phyloP scores from a whole-genome alignment of 1,140 invertebrate species.

The Drosophila parvula region DNA sequence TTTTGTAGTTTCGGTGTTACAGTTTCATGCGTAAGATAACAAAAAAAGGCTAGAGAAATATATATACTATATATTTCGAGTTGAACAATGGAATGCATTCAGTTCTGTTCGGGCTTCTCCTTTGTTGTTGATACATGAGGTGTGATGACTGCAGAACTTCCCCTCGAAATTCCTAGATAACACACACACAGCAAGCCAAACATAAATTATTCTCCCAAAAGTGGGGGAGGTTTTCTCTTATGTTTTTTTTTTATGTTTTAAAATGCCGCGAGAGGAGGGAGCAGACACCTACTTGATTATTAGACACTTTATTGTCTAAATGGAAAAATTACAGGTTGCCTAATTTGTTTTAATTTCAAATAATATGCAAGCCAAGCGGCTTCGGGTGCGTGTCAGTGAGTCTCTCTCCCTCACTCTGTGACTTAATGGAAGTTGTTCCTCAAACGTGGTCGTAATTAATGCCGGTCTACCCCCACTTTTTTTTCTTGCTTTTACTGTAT shows the following conservation, averaged over 20 bases:
- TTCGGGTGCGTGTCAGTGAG: conserved; percentile 38
- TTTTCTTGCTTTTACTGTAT: neutral
- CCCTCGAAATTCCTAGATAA: conserved; percentile 43
- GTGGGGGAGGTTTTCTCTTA: conserved; percentile 15
- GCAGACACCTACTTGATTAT: conserved; percentile 81
- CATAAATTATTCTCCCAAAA: conserved; percentile 57
- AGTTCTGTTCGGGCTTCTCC: conserved; percentile 53
- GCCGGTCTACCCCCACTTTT: conserved; percentile 34
- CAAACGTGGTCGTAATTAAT: conserved; percentile 80
- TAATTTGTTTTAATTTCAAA: conserved; percentile 83
- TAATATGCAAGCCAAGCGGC: conserved; percentile 64
- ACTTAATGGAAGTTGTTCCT: conserved; percentile 81
- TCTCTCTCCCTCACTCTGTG: conserved; percentile 16
- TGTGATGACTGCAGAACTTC: conserved; percentile 58
- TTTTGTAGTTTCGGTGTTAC: conserved; percentile 43
- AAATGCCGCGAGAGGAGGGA: conserved; percentile 4
- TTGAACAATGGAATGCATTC: conserved; percentile 68
- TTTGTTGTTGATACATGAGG: conserved; percentile 81
- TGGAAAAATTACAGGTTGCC: conserved; percentile 80
- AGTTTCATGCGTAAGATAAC: conserved; percentile 50
- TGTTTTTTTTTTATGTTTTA: conserved; percentile 1
- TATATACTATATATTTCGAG: conserved; percentile 25
- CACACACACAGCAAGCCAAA: conserved; percentile 5
- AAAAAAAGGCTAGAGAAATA: conserved; percentile 6
- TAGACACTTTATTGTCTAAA: conserved; percentile 81